Conservation (phyloP, 2,113 vertebrate genomes). For the Charina bottae region DNA sequence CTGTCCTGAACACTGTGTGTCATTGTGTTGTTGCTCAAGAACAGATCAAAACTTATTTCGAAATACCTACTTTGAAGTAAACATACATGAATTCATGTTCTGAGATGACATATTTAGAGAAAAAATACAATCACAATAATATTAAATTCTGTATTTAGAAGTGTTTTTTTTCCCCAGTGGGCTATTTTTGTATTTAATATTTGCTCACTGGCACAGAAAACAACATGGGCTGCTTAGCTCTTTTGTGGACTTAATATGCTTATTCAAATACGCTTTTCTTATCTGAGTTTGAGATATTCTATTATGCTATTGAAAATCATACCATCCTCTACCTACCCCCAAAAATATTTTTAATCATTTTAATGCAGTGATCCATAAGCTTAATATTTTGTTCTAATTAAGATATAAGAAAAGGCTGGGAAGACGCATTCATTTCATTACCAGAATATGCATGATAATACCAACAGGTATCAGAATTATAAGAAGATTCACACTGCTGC, state of each 20-base stretch:
- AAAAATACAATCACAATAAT: not conserved
- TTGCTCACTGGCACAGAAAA: not conserved
- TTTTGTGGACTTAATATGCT: not conserved
- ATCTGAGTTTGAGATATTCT: not conserved
- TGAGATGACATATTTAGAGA: not conserved
- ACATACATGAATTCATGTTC: not conserved
- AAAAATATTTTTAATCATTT: not conserved
- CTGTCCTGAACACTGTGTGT: not conserved
- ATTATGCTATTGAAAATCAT: not conserved
- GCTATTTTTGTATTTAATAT: not conserved
- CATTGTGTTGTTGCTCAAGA: not conserved
- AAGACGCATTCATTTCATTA: not conserved
- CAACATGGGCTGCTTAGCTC: not conserved
- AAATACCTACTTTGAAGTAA: not conserved
- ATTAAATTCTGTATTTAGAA: not conserved
- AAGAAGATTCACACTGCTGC: not conserved
- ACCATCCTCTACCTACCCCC: not conserved
- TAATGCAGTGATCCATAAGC: not conserved
- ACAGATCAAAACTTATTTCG: not conserved
- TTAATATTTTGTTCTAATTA: not conserved
- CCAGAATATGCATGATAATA: rapidly evolving
- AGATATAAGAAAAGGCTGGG: not conserved
- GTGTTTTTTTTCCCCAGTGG: not conserved
- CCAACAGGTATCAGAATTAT: not conserved
- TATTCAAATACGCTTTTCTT: not conserved